Evolutionary conservation across 2,113 vertebrate genomes (phyloP), one percentile per base, ranked within the genome.

Genomic region (Gavia stellata): DNA sequence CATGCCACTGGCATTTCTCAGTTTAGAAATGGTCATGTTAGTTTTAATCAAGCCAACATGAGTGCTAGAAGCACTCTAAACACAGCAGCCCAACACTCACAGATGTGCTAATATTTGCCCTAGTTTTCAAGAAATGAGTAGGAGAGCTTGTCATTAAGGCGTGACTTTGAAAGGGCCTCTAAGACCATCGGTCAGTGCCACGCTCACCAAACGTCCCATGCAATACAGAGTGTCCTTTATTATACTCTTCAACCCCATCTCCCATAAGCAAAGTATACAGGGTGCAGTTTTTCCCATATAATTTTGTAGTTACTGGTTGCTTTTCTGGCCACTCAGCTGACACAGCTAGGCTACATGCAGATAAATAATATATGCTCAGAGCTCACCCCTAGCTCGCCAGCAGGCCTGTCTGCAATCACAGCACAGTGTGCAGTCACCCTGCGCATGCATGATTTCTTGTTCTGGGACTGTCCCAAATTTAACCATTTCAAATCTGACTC

Each of bases 391-490:
- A 78, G 36, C 67, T 75, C 0, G 0, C 36, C 83, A 29, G 36
- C 1, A 3, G 28, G 29, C n/a, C 3, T 17, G 17, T 23, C 12
- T 13, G 33, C 38, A 7, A 0, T 4, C 65, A 26, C 59, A 52
- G 84, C 29, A 11, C 1, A 20, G 2, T 0, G 2, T 6, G 40
- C 50, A 24, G 25, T 8, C 45, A 38, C 56, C n/a, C 34, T 6
- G 2, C 6, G 7, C 28, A 7, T 0, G 3, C 47, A 10, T 0
- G 0, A 36, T 14, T 67, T 24, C 93, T 40, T n/a, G 1, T 29
- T 14, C 62, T 26, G 42, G 45, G 63, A 45, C 19, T 49, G 34
- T 42, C 67, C 59, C 50, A 24, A 1, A n/a, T n/a, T 36, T 34
- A 62, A 45, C 45, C 40, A 26, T 26, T 73, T 42, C 67, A 45